phyloP scores from a whole-genome alignment of 2,888 invertebrate species.

The Xestia ashworthii region DNA sequence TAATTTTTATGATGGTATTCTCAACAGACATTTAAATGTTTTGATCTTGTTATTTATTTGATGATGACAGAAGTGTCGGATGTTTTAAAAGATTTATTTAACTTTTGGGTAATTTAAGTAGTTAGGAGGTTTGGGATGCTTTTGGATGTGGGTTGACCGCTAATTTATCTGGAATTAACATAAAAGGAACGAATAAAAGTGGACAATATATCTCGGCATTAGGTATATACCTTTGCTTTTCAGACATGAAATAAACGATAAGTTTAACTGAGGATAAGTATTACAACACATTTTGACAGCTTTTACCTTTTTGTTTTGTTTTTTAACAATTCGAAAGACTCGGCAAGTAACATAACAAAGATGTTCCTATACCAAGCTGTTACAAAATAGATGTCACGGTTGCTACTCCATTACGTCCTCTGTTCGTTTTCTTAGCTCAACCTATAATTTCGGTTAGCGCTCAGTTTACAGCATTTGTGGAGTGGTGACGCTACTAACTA shows the following conservation, averaged over 20 bases:
- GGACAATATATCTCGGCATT: neutral
- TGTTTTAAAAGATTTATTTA: conserved; percentile 18
- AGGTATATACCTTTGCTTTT: neutral
- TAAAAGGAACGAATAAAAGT: conserved; percentile 11
- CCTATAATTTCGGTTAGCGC: conserved; percentile 88
- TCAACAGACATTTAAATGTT: neutral
- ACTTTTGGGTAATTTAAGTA: neutral
- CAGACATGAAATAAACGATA: neutral
- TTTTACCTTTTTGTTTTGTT: neutral
- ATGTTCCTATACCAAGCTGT: neutral
- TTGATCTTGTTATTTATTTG: conserved; percentile 23
- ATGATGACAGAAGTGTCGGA: neutral
- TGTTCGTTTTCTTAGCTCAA: conserved; percentile 77
- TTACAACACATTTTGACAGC: neutral
- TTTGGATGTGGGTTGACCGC: conserved; percentile 8
- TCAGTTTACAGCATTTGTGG: conserved; percentile 84
- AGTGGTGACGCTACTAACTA: conserved; percentile 81
- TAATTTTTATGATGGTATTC: conserved; percentile 19
- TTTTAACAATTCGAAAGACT: neutral
- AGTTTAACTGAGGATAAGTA: neutral
- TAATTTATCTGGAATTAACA: conserved; percentile 8
- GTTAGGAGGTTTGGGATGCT: neutral
- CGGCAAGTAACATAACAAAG: neutral
- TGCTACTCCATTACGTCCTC: conserved; percentile 73
- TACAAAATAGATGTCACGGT: neutral